Percentiles rank a stretch among this genome's conserved stretches.
Conservation (phyloP, 2,888 invertebrate genomes). For the Ormyrus labotus region DNA sequence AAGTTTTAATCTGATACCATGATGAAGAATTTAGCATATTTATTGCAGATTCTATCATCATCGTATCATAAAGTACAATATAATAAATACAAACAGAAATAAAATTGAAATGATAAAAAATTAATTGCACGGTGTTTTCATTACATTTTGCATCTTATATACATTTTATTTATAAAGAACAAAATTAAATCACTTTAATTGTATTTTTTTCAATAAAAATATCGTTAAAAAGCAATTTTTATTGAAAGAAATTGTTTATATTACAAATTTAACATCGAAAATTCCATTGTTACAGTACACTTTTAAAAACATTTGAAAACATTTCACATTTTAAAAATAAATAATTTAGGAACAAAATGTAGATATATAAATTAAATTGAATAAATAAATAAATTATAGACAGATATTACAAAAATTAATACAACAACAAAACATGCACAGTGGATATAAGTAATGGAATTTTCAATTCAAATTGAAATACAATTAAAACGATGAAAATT, state of each 20-base stretch:
- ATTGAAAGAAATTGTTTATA: too few species aligned
- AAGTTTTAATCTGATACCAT: constrained; percentile 29
- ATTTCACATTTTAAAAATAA: too few species aligned
- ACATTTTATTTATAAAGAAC: constrained; percentile 21
- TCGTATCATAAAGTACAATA: constrained; percentile 17
- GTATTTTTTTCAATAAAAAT: background rate
- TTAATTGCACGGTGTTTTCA: constrained; percentile 24
- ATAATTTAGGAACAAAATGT: too few species aligned
- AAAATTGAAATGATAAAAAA: constrained; percentile 23
- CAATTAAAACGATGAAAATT: constrained; percentile 22
- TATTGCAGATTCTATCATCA: background rate
- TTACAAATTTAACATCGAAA: too few species aligned
- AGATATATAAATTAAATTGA: too few species aligned
- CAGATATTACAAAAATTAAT: too few species aligned
- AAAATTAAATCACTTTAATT: constrained; percentile 29
- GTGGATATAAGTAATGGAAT: constrained; percentile 3
- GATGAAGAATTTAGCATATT: background rate
- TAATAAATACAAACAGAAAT: constrained; percentile 33
- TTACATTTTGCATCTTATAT: constrained; percentile 25
- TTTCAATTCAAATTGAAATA: background rate
- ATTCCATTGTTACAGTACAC: too few species aligned
- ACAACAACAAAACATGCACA: too few species aligned
- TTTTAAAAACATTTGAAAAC: too few species aligned
- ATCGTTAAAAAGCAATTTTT: too few species aligned
- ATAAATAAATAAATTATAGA: too few species aligned